Base-by-base conservation (phyloP, 2,888 invertebrate species). In the Ceriagrion tenellum region DNA sequence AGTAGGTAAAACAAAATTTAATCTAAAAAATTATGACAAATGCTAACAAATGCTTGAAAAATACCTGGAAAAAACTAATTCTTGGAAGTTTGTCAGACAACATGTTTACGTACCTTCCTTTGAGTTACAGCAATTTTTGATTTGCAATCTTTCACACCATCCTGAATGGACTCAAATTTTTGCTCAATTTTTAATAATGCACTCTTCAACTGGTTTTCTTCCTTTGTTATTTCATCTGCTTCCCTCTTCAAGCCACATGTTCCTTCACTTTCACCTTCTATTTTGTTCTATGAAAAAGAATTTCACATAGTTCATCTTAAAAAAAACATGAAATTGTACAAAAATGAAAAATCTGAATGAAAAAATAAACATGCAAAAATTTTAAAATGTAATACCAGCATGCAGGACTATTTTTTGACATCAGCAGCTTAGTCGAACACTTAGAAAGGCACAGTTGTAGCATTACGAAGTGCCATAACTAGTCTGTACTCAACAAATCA, bases 161-260 rank as follows among this genome's bases (percentile, higher is more conserved):
- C 98, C 47, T 97, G 97, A 95, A 97, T 97, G 3, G 97, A 97
- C 95, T 97, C 98, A 0, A 98, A 96, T 89, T 98, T 98, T 96
- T 98, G 98, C 95, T 98, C 98, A 0, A 98, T 97, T 96, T 99
- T 98, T 0, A 99, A 97, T 90, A 98, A 98, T 95, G 98, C 97
- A 0, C 98, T 97, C 96, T 98, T 98, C 12, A 98, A 96, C 95
- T 98, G 98, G 95, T 98, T 98, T 96, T 98, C 98, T 95, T 98
- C 97, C 55, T 97, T 97, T 56, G 97, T 97, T 0, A 98, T 97
- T 74, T 97, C 97, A 0, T 97, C 97, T 69, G 98, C 98, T 96
- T 98, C 98, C 95, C 98, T 97, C 96, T 98, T 93, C 55, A 93
- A 47, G 16, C 47, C 93, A 69, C 69, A 69, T n/a, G 69, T 93